Percentiles rank a stretch among this genome's conserved stretches.
Conservation (phyloP, 2,113 vertebrate species). For the Phainopepla nitens region DNA sequence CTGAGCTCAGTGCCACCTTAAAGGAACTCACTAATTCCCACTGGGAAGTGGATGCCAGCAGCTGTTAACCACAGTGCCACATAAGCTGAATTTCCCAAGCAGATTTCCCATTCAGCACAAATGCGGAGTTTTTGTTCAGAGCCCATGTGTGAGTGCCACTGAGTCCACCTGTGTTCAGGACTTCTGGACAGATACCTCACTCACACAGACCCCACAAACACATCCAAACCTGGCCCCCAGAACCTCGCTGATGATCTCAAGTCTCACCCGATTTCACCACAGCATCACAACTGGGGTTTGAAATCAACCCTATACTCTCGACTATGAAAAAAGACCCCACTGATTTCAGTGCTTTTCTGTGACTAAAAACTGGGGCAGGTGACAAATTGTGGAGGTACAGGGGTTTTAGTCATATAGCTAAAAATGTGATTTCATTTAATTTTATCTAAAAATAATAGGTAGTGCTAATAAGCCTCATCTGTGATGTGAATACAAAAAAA, state of each 20-base stretch:
- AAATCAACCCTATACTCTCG: neutral
- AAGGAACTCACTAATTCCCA: neutral
- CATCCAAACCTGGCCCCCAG: neutral
- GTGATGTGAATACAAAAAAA: neutral
- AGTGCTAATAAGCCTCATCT: neutral
- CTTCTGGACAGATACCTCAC: neutral
- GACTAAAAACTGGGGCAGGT: neutral
- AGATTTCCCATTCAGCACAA: neutral
- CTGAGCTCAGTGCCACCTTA: neutral
- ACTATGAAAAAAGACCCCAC: neutral
- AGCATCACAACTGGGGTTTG: neutral
- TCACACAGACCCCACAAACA: neutral
- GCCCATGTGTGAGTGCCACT: neutral
- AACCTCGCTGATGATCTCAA: neutral
- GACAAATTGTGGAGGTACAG: neutral
- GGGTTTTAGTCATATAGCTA: neutral
- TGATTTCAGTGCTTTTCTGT: neutral
- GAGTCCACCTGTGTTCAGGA: neutral
- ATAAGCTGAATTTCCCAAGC: neutral
- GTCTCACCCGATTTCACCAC: neutral
- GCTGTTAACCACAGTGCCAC: neutral
- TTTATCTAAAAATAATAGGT: neutral
- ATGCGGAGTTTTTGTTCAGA: neutral
- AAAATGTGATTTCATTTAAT: neutral
- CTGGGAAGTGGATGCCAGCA: neutral